phyloP scores from a whole-genome alignment of 1,140 invertebrate genomes.

The Muscidifurax raptorellus region DNA sequence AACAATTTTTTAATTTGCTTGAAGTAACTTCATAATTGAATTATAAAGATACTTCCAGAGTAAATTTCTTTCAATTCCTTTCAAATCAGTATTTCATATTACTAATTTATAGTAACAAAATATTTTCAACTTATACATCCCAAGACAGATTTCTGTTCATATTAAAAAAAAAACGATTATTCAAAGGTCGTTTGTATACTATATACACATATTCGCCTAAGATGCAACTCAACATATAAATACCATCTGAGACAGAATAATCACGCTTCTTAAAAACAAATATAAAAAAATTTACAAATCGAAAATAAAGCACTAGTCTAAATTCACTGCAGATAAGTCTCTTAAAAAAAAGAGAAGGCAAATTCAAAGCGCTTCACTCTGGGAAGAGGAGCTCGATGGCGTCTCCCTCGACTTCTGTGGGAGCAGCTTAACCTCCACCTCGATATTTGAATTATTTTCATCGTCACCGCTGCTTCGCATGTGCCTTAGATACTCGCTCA shows the following conservation, averaged over 20 bases:
- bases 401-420: slow-evolving; percentile 1
- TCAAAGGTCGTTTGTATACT: background rate
- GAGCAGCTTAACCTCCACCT: slow-evolving; percentile 30
- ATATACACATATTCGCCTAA: background rate
- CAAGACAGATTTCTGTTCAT: no score
- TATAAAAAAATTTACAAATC: slow-evolving; percentile 3
- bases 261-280: background rate
- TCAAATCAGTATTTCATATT: background rate
- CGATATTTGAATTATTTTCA: background rate
- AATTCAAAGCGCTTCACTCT: slow-evolving; percentile 63
- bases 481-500: slow-evolving; percentile 67
- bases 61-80: background rate
- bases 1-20: no score
- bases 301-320: slow-evolving; percentile 9
- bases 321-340: background rate
- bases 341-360: background rate
- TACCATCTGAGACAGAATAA: background rate
- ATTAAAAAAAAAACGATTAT: background rate
- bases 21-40: no score
- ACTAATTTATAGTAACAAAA: no score
- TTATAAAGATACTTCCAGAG: no score
- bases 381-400: slow-evolving; percentile 51
- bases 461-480: background rate
- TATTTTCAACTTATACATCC: no score
- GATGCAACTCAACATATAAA: slow-evolving; percentile 23